These are phyloP conservation scores for Masticophis lateralis DNA, from an alignment of 2,797 vertebrate genomes.

Conservation along the genomic window DNA sequence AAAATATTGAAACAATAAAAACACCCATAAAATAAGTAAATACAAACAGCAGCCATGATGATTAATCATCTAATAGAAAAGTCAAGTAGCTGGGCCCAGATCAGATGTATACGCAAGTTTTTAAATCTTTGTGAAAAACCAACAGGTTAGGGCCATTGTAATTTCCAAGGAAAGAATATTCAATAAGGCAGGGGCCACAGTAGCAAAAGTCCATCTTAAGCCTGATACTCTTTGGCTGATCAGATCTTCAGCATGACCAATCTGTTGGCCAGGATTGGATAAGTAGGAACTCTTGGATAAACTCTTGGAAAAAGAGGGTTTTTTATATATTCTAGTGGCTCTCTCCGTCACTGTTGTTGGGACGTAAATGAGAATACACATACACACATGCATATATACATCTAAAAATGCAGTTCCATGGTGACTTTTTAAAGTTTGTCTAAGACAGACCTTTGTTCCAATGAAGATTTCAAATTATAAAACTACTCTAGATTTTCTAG, in stretches of 20 bases:
- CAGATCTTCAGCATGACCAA: not conserved
- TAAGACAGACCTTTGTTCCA: not conserved
- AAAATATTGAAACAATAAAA: not conserved
- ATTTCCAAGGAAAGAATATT: not conserved
- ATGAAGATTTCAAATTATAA: not conserved
- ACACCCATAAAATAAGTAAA: not conserved
- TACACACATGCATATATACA: not conserved
- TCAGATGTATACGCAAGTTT: not conserved
- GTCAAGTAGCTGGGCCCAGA: not conserved
- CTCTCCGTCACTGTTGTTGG: not conserved
- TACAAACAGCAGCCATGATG: not conserved
- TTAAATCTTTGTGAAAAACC: not conserved
- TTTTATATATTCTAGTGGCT: not conserved
- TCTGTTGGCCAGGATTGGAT: not conserved
- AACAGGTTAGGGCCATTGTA: not conserved
- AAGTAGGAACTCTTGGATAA: not conserved
- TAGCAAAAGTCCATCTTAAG: not conserved
- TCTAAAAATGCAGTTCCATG: not conserved
- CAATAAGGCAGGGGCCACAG: not conserved
- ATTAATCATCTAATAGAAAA: not conserved
- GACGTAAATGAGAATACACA: not conserved
- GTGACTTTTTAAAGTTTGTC: not conserved
- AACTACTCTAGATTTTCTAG: slow-evolving; percentile 54
- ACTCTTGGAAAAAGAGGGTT: not conserved
- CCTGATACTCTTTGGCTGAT: not conserved